Percentiles rank a stretch among this genome's conserved stretches.
These are phyloP conservation scores for Tenthredo scrophulariae DNA, from an alignment of 2,888 invertebrate species.

Conservation along the genomic window DNA sequence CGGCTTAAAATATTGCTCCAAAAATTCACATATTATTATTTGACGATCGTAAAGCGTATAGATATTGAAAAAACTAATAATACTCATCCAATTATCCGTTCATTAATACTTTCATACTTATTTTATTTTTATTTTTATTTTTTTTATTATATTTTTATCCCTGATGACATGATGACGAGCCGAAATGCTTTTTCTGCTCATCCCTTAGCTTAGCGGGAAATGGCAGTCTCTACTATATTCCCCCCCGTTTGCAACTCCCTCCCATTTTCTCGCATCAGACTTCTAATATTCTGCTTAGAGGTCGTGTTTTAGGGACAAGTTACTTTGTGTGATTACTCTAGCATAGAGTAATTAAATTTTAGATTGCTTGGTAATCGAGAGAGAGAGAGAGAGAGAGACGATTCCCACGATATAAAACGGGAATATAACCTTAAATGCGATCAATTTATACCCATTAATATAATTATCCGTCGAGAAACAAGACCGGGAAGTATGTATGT, in stretches of 20 bases:
- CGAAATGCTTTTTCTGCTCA: not conserved
- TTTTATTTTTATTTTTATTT: not conserved
- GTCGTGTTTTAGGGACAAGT: not conserved
- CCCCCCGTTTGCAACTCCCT: not conserved
- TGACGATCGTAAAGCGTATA: not conserved
- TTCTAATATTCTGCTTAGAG: not conserved
- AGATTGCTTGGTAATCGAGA: not conserved
- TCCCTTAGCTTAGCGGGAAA: slow-evolving; percentile 50
- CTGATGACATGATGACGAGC: not conserved
- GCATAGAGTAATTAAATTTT: not conserved
- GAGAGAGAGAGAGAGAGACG: not conserved
- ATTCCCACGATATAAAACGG: not conserved
- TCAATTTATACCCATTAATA: not conserved
- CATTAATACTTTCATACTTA: not conserved
- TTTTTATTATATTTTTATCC: not conserved
- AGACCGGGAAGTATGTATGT: slow-evolving; percentile 1
- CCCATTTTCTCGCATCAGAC: not conserved
- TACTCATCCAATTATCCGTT: not conserved
- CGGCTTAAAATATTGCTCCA: slow-evolving; percentile 53
- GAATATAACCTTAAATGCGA: slow-evolving; percentile 3
- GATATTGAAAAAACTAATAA: not conserved
- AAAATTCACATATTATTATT: not conserved
- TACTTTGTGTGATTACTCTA: not conserved
- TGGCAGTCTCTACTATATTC: slow-evolving; percentile 3
- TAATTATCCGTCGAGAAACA: not conserved